phyloP scores from a whole-genome alignment of 2,797 vertebrate genomes.

The Selene dorsalis region DNA sequence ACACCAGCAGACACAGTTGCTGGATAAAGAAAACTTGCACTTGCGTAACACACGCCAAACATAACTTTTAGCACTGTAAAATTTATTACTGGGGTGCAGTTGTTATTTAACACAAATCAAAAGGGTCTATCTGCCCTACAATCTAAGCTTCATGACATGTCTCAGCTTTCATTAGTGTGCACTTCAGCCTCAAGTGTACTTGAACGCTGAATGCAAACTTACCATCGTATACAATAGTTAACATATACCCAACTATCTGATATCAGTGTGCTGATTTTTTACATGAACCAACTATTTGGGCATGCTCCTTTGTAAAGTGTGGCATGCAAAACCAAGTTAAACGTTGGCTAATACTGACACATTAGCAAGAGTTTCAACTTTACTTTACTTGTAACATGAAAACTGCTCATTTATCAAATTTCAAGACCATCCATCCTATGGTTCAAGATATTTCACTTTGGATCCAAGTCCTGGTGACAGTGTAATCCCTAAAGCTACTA shows the following conservation, averaged over 20 bases:
- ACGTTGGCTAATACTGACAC: too few species aligned
- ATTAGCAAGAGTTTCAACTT: background rate
- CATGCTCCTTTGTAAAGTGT: background rate
- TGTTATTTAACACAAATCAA: background rate
- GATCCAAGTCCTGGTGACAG: background rate
- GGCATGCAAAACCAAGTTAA: background rate
- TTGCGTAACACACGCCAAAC: too few species aligned
- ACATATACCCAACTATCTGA: background rate
- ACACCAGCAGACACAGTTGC: constrained; percentile 9
- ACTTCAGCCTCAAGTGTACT: background rate
- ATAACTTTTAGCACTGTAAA: background rate
- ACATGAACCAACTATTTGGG: background rate
- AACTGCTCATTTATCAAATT: background rate
- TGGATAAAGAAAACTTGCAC: background rate
- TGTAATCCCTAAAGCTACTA: constrained; percentile 5
- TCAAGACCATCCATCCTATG: background rate
- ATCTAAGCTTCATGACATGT: background rate
- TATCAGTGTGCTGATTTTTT: background rate
- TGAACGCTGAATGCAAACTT: background rate
- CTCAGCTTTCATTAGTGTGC: background rate
- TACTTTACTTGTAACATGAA: background rate
- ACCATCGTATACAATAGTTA: background rate
- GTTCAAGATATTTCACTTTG: constrained; percentile 3
- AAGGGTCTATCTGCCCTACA: background rate
- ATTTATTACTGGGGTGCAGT: background rate